These are phyloP conservation scores for Agrilus cyanescens DNA, from an alignment of 2,888 invertebrate species.

Conservation along the genomic window DNA sequence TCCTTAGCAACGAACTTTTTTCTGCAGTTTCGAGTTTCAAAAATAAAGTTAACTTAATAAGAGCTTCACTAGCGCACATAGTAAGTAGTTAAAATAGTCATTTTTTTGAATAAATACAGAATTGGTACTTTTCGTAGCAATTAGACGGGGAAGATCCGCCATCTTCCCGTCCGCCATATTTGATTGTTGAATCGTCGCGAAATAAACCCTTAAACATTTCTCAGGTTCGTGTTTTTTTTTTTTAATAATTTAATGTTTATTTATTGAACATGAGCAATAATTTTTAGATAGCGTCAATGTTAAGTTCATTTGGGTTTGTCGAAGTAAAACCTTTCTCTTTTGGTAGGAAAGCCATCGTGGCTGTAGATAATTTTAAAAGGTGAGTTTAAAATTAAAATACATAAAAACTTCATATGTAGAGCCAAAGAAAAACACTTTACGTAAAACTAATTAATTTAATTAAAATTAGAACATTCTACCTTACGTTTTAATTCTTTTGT, in stretches of 20 bases:
- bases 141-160: constrained; percentile 40
- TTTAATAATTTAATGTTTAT: constrained; percentile 1
- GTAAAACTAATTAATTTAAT: too few species aligned
- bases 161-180: constrained; percentile 39
- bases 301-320: constrained; percentile 48
- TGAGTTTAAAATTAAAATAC: constrained; percentile 33
- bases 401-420: too few species aligned
- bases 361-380: constrained; percentile 48
- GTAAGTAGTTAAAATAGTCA: constrained; percentile 33
- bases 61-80: constrained; percentile 44
- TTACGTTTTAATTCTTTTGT: too few species aligned
- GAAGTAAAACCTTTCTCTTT: constrained; percentile 47
- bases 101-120: constrained; percentile 7
- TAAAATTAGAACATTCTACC: too few species aligned
- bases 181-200: constrained; percentile 32
- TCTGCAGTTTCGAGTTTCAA: constrained; percentile 37
- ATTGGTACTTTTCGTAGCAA: constrained; percentile 32
- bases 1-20: constrained; percentile 43
- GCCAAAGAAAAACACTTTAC: too few species aligned
- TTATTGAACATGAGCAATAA: background rate
- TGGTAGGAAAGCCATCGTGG: constrained; percentile 44
- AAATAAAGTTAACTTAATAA: constrained; percentile 50
- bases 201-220: constrained; percentile 24
- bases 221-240: constrained; percentile 21
- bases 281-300: constrained; percentile 41